Evolutionary conservation across 1,140 invertebrate genomes (phyloP).

Genomic region (Drosophila repleta): DNA sequence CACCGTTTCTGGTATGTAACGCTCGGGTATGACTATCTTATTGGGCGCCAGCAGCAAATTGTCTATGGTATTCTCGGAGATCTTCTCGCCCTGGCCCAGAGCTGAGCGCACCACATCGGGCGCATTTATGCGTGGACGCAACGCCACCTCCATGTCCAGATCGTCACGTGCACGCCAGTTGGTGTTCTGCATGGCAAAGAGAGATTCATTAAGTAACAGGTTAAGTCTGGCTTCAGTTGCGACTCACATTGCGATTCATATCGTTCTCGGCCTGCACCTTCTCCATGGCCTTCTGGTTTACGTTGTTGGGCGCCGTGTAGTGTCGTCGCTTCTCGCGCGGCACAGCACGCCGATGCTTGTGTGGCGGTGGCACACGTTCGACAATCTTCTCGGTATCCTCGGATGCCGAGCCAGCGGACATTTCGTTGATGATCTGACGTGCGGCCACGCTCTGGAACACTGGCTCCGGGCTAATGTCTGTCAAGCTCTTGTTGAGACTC

Average conservation of each 20-base stretch:
- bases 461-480: conserved; percentile 84
- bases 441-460: conserved; percentile 94
- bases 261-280: conserved; percentile 85
- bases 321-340: conserved; percentile 93
- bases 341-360: conserved; percentile 87
- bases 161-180: conserved; percentile 90
- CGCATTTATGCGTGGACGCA: conserved; percentile 89
- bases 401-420: conserved; percentile 86
- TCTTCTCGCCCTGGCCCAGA: conserved; percentile 85
- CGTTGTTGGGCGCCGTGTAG: conserved; percentile 92
- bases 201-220: neutral
- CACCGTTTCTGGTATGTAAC: conserved; percentile 95
- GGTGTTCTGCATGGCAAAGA: conserved; percentile 82
- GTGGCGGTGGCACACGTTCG: conserved; percentile 82
- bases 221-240: neutral
- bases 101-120: conserved; percentile 94
- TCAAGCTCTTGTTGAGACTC: conserved; percentile 82
- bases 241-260: conserved; percentile 85
- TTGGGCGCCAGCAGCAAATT: conserved; percentile 92
- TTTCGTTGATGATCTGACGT: conserved; percentile 92
- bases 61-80: conserved; percentile 91
- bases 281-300: conserved; percentile 86
- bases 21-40: conserved; percentile 95
- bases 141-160: conserved; percentile 92
- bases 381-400: conserved; percentile 82